phyloP scores from a whole-genome alignment of 2,113 vertebrate genomes.

The Benitochromis conjunctus region DNA sequence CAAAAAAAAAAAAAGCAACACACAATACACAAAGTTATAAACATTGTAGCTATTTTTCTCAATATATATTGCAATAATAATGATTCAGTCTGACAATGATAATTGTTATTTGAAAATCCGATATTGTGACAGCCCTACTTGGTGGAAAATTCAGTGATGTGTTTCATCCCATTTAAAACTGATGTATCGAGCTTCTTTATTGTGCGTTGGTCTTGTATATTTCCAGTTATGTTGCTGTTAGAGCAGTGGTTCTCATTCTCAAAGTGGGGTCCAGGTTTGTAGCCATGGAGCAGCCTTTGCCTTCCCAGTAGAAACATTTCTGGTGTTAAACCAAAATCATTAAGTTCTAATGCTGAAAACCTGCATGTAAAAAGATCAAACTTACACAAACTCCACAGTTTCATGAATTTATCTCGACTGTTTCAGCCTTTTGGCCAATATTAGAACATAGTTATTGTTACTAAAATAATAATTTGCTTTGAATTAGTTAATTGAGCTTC shows the following conservation, averaged over 20 bases:
- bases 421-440: not conserved
- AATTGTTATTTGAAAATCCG: not conserved
- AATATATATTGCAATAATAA: not conserved
- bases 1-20: no score
- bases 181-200: not conserved
- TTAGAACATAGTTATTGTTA: not conserved
- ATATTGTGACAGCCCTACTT: not conserved
- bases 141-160: not conserved
- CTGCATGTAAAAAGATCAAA: accelerated
- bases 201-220: not conserved
- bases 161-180: not conserved
- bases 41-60: not conserved
- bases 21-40: not conserved
- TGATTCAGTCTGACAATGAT: not conserved
- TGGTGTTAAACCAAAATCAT: not conserved
- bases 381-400: not conserved
- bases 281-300: not conserved
- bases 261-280: not conserved
- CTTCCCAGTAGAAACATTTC: not conserved
- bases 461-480: not conserved
- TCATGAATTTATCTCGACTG: not conserved
- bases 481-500: not conserved
- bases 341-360: not conserved
- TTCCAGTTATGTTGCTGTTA: not conserved
- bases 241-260: not conserved